These are phyloP conservation scores for Circaetus cinerascens DNA, from an alignment of 2,113 vertebrate genomes.

Conservation along the genomic window DNA sequence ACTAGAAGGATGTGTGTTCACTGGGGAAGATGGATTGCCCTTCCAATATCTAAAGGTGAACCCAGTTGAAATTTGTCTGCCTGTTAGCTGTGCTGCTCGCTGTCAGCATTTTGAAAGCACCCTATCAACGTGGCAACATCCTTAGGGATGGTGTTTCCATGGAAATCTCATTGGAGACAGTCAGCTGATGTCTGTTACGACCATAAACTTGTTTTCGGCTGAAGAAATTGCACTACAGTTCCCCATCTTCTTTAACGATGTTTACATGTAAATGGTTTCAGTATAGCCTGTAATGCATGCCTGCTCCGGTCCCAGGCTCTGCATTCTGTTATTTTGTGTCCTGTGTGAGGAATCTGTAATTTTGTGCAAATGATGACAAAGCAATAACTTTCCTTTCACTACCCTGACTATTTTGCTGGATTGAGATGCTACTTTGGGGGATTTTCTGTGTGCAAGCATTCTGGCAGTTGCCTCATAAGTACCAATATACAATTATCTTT, in stretches of 20 bases:
- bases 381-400: not conserved
- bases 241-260: not conserved
- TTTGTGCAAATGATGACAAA: not conserved
- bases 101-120: conserved; percentile 4
- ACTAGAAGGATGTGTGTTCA: not conserved
- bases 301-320: not conserved
- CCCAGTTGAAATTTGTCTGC: not conserved
- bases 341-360: not conserved
- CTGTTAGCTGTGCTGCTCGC: not conserved
- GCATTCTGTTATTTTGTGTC: not conserved
- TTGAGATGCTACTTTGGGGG: not conserved
- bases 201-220: conserved; percentile 59
- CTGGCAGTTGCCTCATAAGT: not conserved
- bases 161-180: conserved; percentile 80
- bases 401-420: not conserved
- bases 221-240: not conserved
- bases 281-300: not conserved
- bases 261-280: not conserved
- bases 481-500: not conserved
- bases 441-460: not conserved
- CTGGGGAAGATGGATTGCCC: not conserved
- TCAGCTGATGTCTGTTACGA: conserved; percentile 86
- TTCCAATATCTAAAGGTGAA: not conserved
- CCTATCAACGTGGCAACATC: conserved; percentile 78
- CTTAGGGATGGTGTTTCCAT: conserved; percentile 88